Evolutionary conservation across 2,888 invertebrate species (phyloP), one percentile per base, ranked within the genome.

Genomic region (Sphaerolaimus hirsutus): DNA sequence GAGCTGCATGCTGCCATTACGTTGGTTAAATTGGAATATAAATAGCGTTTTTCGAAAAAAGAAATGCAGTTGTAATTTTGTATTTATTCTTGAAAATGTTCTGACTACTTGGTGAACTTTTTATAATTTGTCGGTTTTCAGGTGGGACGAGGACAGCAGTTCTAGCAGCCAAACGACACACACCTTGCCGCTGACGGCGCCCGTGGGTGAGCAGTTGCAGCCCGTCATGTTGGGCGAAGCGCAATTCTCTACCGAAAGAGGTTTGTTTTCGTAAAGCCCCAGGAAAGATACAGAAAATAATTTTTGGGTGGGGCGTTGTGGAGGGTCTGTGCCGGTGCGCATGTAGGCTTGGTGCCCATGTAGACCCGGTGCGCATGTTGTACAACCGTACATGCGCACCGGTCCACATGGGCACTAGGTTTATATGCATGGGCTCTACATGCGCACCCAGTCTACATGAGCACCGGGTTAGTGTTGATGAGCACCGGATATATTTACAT

Each of bases 191-290:
- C 23, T 50, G 17, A 3, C 37, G 14, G 50, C 49, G 2, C 49
- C 49, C 12, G 48, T 50, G 2, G 51, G 51, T 19, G 51, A 50
- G 43, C 51, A 50, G 32, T 37, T 50, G 22, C 26, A 50, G 36
- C 51, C 51, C 4, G 32, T 50, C 7, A 23, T 46, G 12, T 24
- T 50, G 22, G 36, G 37, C 2, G 22, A 26, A 1, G 36, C 43
- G 10, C 43, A 42, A 27, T 50, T 50, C 44, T 32, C 38, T 7
- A 32, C 40, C 44, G 46, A 50, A 44, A 50, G 53, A 49, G 40
- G 54, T 51, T 38, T 38, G 47, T 3, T 26, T 7, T 19, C 10
- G 5, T 17, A 4, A 42, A 42, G 14, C 23, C 42, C 42, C 25
- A n/a, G 43, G 17, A 22, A 25, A 22, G n/a, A 21, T 25, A 23